Evolutionary conservation across 1,140 invertebrate species (phyloP), one percentile per base, ranked within the genome.

Genomic region (Drosophila bifasciata): DNA sequence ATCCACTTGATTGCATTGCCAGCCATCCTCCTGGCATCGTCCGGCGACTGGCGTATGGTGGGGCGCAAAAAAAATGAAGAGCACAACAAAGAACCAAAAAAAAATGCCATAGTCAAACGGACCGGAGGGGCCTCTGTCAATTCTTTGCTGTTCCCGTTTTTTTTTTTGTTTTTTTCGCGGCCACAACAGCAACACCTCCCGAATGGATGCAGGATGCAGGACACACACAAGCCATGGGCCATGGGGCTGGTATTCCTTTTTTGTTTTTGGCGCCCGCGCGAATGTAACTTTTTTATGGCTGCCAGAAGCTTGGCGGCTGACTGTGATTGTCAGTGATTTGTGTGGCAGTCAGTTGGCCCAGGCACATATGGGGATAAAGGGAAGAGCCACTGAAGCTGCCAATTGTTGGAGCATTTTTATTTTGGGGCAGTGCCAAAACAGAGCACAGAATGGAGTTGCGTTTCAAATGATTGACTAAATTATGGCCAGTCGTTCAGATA

Each of bases 1-100:
- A 84, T 85, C 80, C 81, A 85, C 81, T 86, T 85, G 81, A 85
- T 85, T 85, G 81, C 81, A 88, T 85, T 81, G 81, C 59, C 61
- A 39, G 60, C 23, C 57, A 50, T 13, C 28, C 17, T 17, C 7
- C 15, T 17, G 15, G 43, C 15, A 5, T 25, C 15, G 45, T 32
- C 28, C 60, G 25, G 44, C 23, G 50, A 46, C 58, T 25, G 23
- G 23, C 5, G 66, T 61, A 55, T 2, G 0, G n/a, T 2, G 8
- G 28, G 50, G 43, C 25, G 19, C 41, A 13, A 6, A 9, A n/a
- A 36, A 32, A 57, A 56, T 13, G 2, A 6, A 5, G 2, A 15
- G 48, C 40, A 44, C 51, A 85, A 64, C 64, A 51, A 64, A 39
- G 44, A 71, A 45, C 21, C 44, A 60, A 44, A 62, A 21, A 62